Percentiles rank a stretch among this genome's conserved stretches.
These are phyloP conservation scores for Bombus cullumanus DNA, from an alignment of 1,140 invertebrate species.

Conservation along the genomic window DNA sequence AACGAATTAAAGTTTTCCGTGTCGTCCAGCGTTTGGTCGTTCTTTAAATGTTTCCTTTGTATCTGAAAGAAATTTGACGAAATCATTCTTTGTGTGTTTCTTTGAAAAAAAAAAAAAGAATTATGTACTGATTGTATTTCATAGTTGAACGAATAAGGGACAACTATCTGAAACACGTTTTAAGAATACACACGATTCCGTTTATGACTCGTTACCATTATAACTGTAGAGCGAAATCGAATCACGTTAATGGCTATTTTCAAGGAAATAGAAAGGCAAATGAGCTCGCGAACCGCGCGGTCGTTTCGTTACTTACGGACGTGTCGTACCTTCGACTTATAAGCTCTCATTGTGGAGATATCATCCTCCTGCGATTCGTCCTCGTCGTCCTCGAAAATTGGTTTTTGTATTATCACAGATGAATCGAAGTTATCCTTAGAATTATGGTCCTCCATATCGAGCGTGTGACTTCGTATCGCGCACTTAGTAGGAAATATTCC, in stretches of 20 bases:
- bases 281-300: neutral
- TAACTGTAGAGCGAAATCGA: neutral
- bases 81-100: neutral
- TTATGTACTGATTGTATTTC: too few species aligned
- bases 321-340: conserved; percentile 25
- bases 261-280: neutral
- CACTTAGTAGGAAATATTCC: conserved; percentile 51
- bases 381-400: conserved; percentile 14
- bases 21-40: conserved; percentile 37
- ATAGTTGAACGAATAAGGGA: neutral
- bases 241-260: neutral
- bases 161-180: neutral
- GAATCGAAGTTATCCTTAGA: conserved; percentile 25
- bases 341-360: conserved; percentile 4
- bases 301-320: neutral
- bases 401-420: conserved; percentile 39
- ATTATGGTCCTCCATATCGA: conserved; percentile 38
- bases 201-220: neutral
- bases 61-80: conserved; percentile 44
- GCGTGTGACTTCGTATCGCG: conserved; percentile 33
- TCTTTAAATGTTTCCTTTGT: conserved; percentile 9
- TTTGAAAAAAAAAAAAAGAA: too few species aligned
- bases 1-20: conserved; percentile 80
- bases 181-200: neutral
- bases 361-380: conserved; percentile 18